Conservation (phyloP, 1,140 invertebrate species). For the Hirudo medicinalis region DNA sequence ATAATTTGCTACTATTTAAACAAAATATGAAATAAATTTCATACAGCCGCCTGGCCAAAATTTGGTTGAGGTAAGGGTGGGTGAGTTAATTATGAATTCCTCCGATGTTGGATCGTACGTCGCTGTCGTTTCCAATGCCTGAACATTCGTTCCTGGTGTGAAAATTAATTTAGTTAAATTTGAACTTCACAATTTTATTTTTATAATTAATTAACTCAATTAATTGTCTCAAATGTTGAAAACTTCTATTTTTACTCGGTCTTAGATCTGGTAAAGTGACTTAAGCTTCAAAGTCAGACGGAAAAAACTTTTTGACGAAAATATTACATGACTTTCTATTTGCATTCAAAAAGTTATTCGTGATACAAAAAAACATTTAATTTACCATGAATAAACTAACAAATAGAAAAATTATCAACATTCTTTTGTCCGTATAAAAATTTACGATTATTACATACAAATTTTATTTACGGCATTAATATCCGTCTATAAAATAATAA, state of each 20-base stretch:
- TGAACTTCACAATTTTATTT: background rate
- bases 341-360: no score
- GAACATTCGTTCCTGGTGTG: slow-evolving; percentile 58
- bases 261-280: background rate
- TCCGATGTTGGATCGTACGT: slow-evolving; percentile 68
- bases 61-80: slow-evolving; percentile 73
- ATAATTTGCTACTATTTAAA: no score
- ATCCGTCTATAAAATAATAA: no score
- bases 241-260: background rate
- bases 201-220: slow-evolving; percentile 5
- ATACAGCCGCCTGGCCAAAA: slow-evolving; percentile 82
- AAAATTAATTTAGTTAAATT: slow-evolving; percentile 17
- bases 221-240: background rate
- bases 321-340: no score
- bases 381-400: no score
- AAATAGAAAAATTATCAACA: no score
- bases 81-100: slow-evolving; percentile 76
- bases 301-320: background rate
- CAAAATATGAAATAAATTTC: background rate
- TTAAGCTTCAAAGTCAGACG: background rate
- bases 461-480: no score
- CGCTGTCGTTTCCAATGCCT: slow-evolving; percentile 77
- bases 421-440: no score
- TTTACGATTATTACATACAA: no score
- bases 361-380: no score